phyloP scores from a whole-genome alignment of 2,888 invertebrate species.

The Idaea dimidiata region DNA sequence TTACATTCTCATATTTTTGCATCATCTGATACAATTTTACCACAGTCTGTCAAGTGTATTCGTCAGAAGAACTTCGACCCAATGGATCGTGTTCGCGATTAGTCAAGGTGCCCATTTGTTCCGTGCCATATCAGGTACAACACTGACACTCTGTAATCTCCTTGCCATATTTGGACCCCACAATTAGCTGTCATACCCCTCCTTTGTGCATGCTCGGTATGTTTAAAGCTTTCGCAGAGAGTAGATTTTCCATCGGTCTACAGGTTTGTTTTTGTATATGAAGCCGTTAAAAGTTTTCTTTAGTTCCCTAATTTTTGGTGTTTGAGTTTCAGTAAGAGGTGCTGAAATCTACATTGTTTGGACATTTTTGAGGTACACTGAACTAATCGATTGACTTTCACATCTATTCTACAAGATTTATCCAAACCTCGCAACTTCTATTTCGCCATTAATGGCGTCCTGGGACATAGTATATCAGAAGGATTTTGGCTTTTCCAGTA shows the following conservation, averaged over 20 bases:
- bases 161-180: conserved; percentile 60
- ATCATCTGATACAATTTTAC: conserved; percentile 34
- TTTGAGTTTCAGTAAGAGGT: no score
- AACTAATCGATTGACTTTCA: no score
- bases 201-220: conserved; percentile 52
- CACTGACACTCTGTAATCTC: conserved; percentile 61
- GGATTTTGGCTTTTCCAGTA: no score
- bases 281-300: not conserved
- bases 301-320: not conserved
- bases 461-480: no score
- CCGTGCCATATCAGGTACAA: conserved; percentile 52
- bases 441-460: no score
- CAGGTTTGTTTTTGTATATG: conserved; percentile 10
- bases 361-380: no score
- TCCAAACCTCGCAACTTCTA: no score
- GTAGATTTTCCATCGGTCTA: conserved; percentile 13
- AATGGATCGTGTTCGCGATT: conserved; percentile 58
- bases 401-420: no score
- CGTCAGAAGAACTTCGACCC: conserved; percentile 44
- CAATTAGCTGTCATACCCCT: conserved; percentile 69
- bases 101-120: conserved; percentile 71
- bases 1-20: not conserved
- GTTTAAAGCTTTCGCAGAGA: conserved; percentile 10
- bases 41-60: conserved; percentile 38
- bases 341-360: no score